Percentiles rank a stretch among this genome's conserved stretches.
Conservation (phyloP, 1,140 invertebrate genomes). For the Brachionus calyciflorus region DNA sequence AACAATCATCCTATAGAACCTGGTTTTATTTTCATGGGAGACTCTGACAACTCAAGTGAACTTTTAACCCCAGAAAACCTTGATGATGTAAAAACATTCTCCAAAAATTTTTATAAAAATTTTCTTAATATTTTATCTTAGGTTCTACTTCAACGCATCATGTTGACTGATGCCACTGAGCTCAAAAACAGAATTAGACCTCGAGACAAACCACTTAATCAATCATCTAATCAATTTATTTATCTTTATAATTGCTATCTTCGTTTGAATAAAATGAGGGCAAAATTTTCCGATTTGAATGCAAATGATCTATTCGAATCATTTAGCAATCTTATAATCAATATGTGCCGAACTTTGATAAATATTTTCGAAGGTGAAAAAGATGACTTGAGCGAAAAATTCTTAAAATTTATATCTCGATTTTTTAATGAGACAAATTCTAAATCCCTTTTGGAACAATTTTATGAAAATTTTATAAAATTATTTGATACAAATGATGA, state of each 20-base stretch:
- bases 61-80: neutral
- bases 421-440: neutral
- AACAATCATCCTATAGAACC: neutral
- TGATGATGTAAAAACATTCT: neutral
- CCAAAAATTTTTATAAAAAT: neutral
- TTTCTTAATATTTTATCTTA: neutral
- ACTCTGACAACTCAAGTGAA: neutral
- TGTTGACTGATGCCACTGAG: neutral
- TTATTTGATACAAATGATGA: neutral
- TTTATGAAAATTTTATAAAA: slow-evolving; percentile 31
- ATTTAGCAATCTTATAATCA: neutral
- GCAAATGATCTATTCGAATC: neutral
- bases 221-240: neutral
- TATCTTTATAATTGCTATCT: slow-evolving; percentile 17
- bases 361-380: neutral
- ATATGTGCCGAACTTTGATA: slow-evolving; percentile 13
- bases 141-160: neutral
- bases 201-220: neutral
- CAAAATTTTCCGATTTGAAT: neutral
- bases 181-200: neutral
- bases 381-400: slow-evolving; percentile 14
- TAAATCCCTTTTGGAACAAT: neutral
- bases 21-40: neutral
- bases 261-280: slow-evolving; percentile 1
- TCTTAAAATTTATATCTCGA: neutral